These are phyloP conservation scores for Platyscapa corneri DNA, from an alignment of 1,140 invertebrate genomes.

Conservation along the genomic window DNA sequence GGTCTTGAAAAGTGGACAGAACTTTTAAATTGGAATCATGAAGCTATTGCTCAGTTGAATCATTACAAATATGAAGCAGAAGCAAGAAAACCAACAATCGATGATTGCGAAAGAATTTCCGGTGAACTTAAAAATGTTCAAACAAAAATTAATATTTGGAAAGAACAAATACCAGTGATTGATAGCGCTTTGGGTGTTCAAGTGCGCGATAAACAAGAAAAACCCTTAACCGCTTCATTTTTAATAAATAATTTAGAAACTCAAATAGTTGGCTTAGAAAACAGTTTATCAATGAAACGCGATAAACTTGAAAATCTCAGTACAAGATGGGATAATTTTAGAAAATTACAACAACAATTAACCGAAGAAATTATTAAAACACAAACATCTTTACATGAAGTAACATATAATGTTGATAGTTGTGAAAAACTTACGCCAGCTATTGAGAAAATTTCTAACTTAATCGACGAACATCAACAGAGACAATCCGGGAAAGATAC, in stretches of 20 bases:
- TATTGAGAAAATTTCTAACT: conserved; percentile 75
- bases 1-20: conserved; percentile 89
- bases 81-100: conserved; percentile 80
- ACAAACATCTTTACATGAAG: conserved; percentile 75
- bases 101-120: conserved; percentile 79
- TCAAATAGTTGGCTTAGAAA: conserved; percentile 79
- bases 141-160: conserved; percentile 81
- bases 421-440: conserved; percentile 77
- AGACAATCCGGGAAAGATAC: conserved; percentile 75
- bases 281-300: conserved; percentile 79
- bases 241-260: conserved; percentile 83
- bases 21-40: conserved; percentile 86
- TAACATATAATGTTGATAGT: conserved; percentile 72
- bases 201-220: conserved; percentile 80
- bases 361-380: conserved; percentile 78
- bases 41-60: conserved; percentile 85
- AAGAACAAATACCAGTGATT: conserved; percentile 79
- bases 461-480: conserved; percentile 74
- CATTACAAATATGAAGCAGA: conserved; percentile 88
- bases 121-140: conserved; percentile 81
- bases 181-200: conserved; percentile 80
- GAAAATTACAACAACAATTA: conserved; percentile 79
- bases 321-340: conserved; percentile 81
- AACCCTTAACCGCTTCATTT: conserved; percentile 80
- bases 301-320: conserved; percentile 81